Evolutionary conservation across 2,113 vertebrate genomes (phyloP), one percentile per base, ranked within the genome.

Genomic region (Syngnathus scovelli): DNA sequence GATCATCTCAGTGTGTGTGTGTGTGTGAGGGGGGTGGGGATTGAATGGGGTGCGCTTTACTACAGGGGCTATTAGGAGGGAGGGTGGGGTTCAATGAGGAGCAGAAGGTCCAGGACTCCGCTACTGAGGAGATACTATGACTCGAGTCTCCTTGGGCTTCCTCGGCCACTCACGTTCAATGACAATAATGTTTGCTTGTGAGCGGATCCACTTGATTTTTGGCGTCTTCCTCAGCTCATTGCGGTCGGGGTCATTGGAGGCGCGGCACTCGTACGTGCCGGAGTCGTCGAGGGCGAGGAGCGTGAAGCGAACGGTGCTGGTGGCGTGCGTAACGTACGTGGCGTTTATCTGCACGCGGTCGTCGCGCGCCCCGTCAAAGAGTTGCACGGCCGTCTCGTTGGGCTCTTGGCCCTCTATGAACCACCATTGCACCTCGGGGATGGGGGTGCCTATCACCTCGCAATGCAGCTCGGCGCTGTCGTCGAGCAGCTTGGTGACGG

Each of bases 171-270:
- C 95, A 98, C 95, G 83, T 95, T 96, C 92, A 61, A 94, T 90
- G 87, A 98, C 93, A 89, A 96, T 91, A 91, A 98, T 71, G 77
- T 95, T 95, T 3, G 95, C 95, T 87, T 97, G 96, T 61, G 96
- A 94, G 76, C 92, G 94, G 91, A 98, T 95, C 95, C 95, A 98
- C 92, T 95, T 97, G 93, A 96, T 89, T 93, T 91, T 94, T 79
- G 95, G 96, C 11, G 78, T 92, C 87, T 91, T 95, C 90, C 86
- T 92, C 91, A 96, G 92, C 83, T 94, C 92, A 79, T 98, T 96
- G 87, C 94, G 94, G 79, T 96, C 92, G 0, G 95, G 96, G 87
- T 98, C 95, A 77, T 94, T 97, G 90, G 94, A 98, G n/a, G 96
- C 95, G 1, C 95, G 92, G 89, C 95, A 98, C 87, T 98, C 95